Evolutionary conservation across 2,113 vertebrate species (phyloP).

Genomic region (Nesogale talazaci): DNA sequence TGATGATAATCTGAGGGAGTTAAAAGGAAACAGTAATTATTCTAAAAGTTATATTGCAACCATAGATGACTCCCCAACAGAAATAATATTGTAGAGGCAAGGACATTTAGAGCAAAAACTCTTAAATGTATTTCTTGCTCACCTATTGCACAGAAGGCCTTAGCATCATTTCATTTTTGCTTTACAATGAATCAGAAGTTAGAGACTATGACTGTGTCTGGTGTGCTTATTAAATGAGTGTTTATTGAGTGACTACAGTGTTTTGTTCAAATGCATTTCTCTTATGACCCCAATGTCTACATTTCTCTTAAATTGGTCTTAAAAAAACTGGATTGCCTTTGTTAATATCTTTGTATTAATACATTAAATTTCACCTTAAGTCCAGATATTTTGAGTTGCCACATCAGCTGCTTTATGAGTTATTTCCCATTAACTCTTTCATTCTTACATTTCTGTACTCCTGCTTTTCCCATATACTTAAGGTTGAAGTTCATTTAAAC

Average conservation of each 20-base stretch:
- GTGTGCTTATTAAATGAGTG: neutral
- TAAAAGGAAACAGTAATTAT: neutral
- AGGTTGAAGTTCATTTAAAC: accelerated
- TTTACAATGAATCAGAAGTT: neutral
- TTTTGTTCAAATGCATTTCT: neutral
- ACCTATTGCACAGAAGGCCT: neutral
- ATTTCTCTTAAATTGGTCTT: neutral
- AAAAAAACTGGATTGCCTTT: neutral
- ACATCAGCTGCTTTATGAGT: neutral
- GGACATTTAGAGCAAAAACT: neutral
- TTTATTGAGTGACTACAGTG: neutral
- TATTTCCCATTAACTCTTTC: neutral
- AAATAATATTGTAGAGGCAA: neutral
- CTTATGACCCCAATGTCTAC: neutral
- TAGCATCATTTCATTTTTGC: neutral
- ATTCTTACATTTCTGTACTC: neutral
- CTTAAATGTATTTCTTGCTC: neutral
- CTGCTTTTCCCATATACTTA: neutral
- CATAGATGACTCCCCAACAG: neutral
- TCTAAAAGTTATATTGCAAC: neutral
- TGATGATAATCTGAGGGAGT: no score
- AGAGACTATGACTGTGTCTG: neutral
- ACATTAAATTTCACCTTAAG: neutral
- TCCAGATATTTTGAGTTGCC: neutral
- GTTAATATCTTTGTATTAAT: neutral